Conservation (phyloP, 2,888 invertebrate genomes). For the Cyaniris semiargus region DNA sequence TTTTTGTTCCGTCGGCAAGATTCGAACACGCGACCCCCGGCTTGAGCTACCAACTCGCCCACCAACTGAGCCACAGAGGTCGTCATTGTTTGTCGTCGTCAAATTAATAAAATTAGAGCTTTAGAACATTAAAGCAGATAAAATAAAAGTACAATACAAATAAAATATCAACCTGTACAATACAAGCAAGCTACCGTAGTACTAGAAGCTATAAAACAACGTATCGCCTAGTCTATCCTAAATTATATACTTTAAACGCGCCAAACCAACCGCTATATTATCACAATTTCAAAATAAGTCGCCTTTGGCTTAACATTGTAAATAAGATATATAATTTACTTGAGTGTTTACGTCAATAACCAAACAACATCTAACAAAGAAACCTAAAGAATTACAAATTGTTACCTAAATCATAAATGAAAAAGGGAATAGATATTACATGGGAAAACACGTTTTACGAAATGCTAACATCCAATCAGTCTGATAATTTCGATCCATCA, state of each 20-base stretch:
- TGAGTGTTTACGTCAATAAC: constrained; percentile 36
- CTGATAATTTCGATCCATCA: constrained; percentile 16
- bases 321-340: constrained; percentile 38
- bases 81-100: no score
- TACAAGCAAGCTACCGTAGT: constrained; percentile 38
- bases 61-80: no score
- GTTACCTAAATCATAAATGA: background rate
- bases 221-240: constrained; percentile 41
- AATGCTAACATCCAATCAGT: constrained; percentile 20
- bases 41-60: no score
- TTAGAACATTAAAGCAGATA: no score
- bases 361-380: background rate
- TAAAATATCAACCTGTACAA: constrained; percentile 40
- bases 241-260: constrained; percentile 43
- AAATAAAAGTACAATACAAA: background rate
- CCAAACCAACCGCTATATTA: constrained; percentile 55
- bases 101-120: no score
- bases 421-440: background rate
- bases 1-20: no score
- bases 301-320: constrained; percentile 64
- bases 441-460: background rate
- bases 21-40: no score
- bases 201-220: constrained; percentile 32
- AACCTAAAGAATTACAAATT: background rate
- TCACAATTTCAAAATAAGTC: constrained; percentile 64